phyloP scores from a whole-genome alignment of 2,797 vertebrate species.

The Muscicapa comitata region DNA sequence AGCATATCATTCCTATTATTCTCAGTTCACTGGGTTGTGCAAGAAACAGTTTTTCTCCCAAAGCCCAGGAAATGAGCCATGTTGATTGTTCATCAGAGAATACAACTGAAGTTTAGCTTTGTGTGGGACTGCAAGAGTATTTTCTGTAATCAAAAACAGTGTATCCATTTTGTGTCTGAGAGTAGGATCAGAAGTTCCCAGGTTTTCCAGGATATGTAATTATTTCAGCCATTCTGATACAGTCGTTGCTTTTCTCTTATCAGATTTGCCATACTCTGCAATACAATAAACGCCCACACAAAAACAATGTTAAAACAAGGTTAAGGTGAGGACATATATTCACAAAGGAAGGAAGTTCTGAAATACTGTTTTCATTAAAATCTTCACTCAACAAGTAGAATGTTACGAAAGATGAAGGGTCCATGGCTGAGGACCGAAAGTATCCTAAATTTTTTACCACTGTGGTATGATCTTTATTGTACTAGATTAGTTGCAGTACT shows the following conservation, averaged over 20 bases:
- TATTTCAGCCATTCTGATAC: constrained; percentile 56
- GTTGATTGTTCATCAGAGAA: constrained; percentile 53
- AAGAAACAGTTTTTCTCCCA: constrained; percentile 51
- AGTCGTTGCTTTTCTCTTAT: constrained; percentile 72
- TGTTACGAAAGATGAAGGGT: constrained; percentile 48
- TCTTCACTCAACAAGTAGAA: constrained; percentile 53
- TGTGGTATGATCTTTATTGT: neutral
- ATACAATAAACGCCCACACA: constrained; percentile 66
- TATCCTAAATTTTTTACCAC: neutral
- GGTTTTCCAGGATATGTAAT: constrained; percentile 59
- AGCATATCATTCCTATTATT: constrained; percentile 67
- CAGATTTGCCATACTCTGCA: constrained; percentile 67
- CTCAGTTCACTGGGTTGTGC: constrained; percentile 60
- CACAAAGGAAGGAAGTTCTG: constrained; percentile 78
- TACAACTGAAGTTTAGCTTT: constrained; percentile 32
- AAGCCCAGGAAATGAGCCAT: constrained; percentile 47
- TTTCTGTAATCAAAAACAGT: constrained; percentile 10
- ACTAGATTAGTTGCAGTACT: neutral
- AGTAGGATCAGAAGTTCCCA: constrained; percentile 69
- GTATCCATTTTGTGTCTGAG: constrained; percentile 11
- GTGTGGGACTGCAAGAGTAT: constrained; percentile 16
- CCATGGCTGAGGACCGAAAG: neutral
- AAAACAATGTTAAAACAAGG: constrained; percentile 74
- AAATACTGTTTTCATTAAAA: constrained; percentile 72
- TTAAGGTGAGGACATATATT: constrained; percentile 67